These are phyloP conservation scores for Conger conger DNA, from an alignment of 2,113 vertebrate genomes.

Conservation along the genomic window DNA sequence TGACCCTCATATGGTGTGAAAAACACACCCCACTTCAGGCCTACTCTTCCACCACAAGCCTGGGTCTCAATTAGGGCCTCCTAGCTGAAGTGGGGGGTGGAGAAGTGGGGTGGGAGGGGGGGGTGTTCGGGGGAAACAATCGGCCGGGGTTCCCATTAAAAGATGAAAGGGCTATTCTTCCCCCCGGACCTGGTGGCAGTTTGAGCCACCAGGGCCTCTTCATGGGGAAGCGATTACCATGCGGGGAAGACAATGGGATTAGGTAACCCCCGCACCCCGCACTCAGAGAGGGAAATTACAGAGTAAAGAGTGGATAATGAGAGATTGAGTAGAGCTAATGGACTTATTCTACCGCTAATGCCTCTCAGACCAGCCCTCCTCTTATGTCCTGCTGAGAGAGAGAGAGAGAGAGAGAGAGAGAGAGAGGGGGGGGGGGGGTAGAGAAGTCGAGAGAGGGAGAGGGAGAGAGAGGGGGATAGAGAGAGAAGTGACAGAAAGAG, in stretches of 20 bases:
- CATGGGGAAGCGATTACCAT: slow-evolving; percentile 46
- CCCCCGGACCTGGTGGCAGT: slow-evolving; percentile 51
- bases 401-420: slow-evolving; percentile 42
- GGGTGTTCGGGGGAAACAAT: slow-evolving; percentile 68
- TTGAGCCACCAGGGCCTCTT: slow-evolving; percentile 53
- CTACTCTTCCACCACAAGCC: slow-evolving; percentile 43
- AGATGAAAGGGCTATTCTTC: slow-evolving; percentile 60
- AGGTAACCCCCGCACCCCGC: slow-evolving; percentile 46
- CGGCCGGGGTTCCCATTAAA: slow-evolving; percentile 70
- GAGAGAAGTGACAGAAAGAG: too few relatives aligned
- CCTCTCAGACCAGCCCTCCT: slow-evolving; percentile 55
- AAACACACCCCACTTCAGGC: slow-evolving; percentile 42
- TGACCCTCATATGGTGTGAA: slow-evolving; percentile 51
- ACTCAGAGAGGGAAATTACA: slow-evolving; percentile 57
- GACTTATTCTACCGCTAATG: slow-evolving; percentile 78
- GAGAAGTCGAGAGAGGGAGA: too few relatives aligned
- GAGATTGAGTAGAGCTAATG: slow-evolving; percentile 84
- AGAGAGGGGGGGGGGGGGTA: too few relatives aligned
- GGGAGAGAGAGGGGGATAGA: too few relatives aligned
- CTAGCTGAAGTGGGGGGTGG: background rate
- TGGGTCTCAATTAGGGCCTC: slow-evolving; percentile 62
- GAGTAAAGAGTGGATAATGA: slow-evolving; percentile 70
- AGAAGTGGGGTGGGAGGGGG: slow-evolving; percentile 54
- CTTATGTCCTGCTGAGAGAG: slow-evolving; percentile 39
- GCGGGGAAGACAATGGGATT: slow-evolving; percentile 64